Base-by-base conservation (phyloP, 2,888 invertebrate species). In the Lochmaea crataegi region DNA sequence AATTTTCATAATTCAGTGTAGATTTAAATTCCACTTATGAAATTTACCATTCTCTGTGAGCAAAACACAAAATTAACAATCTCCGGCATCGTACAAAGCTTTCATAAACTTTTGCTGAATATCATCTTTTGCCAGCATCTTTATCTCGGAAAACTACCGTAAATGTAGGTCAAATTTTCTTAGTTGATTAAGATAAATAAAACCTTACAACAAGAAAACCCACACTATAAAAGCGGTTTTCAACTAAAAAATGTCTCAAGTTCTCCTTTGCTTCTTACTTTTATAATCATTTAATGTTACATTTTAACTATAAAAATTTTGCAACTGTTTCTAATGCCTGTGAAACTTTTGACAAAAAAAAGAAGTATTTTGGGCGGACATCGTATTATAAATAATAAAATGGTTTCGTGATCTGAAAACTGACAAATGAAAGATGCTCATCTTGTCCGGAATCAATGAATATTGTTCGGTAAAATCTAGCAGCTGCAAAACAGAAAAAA, bases 361-460 rank as follows among this genome's bases (percentile, higher is more conserved):
- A n/a, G n/a, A n/a, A n/a, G n/a, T n/a, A n/a, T n/a, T n/a, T n/a
- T n/a, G n/a, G n/a, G n/a, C n/a, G n/a, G n/a, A 45, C 45, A 45
- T 14, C 14, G 14, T 45, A 45, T 9, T 60, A 60, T 60, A n/a
- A 38, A 7, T 11, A 68, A 61, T 61, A 61, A 68, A 68, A 68
- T 68, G 38, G 61, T 68, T 68, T 51, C 61, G 68, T 51, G 60
- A 26, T 68, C 61, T 58, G 14, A 41, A 18, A 11, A 60, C 58
- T 57, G 60, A 58, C 45, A 68, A 68, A 48, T 68, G 58, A 68
- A 60, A 60, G 57, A 68, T 68, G 32, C 68, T 38, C 68, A 68
- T 61, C 68, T 48, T 68, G 68, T 61, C 60, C 61, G 60, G 32
- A 68, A 68, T 68, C 60, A 68, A 68, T 60, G 61, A 68, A 68